Conservation (phyloP, 2,888 invertebrate species). For the Corbicula japonica region DNA sequence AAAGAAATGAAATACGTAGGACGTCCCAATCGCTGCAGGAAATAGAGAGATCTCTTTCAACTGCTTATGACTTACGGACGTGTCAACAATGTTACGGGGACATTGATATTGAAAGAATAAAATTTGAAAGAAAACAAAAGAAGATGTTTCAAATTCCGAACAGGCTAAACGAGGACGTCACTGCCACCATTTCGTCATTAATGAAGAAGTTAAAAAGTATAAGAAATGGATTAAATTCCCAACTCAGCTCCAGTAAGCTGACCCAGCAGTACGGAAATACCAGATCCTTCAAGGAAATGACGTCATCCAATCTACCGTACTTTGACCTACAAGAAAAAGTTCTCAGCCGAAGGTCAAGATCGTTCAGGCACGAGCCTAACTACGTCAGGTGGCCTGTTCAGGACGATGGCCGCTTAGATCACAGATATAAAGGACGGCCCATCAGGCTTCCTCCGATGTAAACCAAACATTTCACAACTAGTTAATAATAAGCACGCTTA, state of each 20-base stretch:
- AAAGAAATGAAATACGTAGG: not conserved
- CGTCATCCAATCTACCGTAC: constrained; percentile 4
- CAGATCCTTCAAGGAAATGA: not conserved
- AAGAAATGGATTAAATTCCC: constrained; percentile 4
- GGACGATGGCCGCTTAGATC: no score
- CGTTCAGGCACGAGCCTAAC: no score
- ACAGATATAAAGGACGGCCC: no score
- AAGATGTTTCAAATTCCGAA: no score
- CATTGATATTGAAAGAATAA: constrained; percentile 14
- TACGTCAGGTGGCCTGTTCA: no score
- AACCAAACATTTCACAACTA: no score
- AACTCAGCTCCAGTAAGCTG: constrained; percentile 12
- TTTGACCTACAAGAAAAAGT: constrained; percentile 2
- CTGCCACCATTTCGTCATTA: not conserved
- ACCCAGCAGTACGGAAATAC: not conserved
- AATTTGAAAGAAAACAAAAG: constrained; percentile 11
- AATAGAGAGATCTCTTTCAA: constrained; percentile 11
- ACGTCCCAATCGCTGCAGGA: constrained; percentile 6
- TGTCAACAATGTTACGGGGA: constrained; percentile 3
- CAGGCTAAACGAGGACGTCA: not conserved
- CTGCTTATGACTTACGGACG: not conserved
- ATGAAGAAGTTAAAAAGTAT: not conserved
- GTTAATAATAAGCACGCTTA: no score
- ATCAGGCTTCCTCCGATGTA: no score
- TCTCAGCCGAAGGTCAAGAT: no score